Evolutionary conservation across 2,797 vertebrate genomes (phyloP).

Genomic region (Holocentrus rufus): DNA sequence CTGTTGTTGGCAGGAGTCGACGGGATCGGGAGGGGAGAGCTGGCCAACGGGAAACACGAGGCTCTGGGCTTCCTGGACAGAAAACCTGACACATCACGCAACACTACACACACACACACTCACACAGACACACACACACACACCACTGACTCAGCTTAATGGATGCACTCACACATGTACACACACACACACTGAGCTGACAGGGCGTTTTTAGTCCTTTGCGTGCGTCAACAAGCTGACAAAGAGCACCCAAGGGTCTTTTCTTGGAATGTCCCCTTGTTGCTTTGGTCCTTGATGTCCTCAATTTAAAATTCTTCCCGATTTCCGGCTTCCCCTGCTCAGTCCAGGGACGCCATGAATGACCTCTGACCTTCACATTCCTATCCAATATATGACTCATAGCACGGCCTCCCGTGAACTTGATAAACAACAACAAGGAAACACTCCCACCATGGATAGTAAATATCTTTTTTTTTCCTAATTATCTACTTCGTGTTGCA

Average conservation of each 20-base stretch:
- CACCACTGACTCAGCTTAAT: constrained; percentile 45
- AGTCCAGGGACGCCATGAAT: neutral
- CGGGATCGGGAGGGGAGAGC: constrained; percentile 20
- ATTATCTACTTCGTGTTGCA: too few relatives aligned
- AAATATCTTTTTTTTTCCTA: too few relatives aligned
- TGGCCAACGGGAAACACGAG: constrained; percentile 54
- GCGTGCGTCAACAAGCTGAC: constrained; percentile 47
- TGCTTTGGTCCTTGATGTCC: constrained; percentile 14
- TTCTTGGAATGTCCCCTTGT: constrained; percentile 24
- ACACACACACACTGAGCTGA: constrained; percentile 50
- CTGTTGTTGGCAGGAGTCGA: constrained; percentile 35
- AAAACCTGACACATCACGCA: constrained; percentile 45
- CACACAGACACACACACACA: neutral
- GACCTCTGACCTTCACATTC: neutral
- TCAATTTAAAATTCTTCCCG: constrained; percentile 11
- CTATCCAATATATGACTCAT: neutral
- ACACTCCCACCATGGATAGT: too few relatives aligned
- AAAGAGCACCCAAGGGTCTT: constrained; percentile 42
- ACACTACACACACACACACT: constrained; percentile 28
- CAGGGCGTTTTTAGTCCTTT: constrained; percentile 40
- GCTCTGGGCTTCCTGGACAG: constrained; percentile 53
- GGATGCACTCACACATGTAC: constrained; percentile 1
- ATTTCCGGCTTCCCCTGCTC: constrained; percentile 19
- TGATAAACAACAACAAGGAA: neutral
- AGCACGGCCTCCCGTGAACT: neutral